Conservation (phyloP, 2,797 vertebrate species). For the Anabas testudineus region DNA sequence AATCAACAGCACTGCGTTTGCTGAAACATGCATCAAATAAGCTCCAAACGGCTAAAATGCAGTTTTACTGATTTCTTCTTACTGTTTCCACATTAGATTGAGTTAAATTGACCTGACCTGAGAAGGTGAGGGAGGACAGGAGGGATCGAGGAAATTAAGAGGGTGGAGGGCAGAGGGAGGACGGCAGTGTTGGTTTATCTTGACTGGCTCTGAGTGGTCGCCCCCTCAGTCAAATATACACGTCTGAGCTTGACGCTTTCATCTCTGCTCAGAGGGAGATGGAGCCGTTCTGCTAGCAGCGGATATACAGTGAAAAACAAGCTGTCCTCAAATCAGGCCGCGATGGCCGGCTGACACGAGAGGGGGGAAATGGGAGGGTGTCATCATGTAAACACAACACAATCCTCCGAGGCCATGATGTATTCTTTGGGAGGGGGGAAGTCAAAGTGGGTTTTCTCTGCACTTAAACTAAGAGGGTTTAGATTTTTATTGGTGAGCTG, state of each 20-base stretch:
- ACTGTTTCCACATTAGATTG: not conserved
- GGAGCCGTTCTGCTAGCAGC: constrained; percentile 44
- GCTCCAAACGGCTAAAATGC: no score
- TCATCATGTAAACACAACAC: constrained; percentile 68
- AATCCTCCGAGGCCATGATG: constrained; percentile 59
- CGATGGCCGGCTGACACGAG: constrained; percentile 50
- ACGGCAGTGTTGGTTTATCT: constrained; percentile 72
- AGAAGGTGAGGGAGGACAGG: not conserved
- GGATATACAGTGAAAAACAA: constrained; percentile 65
- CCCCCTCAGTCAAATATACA: constrained; percentile 69
- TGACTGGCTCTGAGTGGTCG: constrained; percentile 66
- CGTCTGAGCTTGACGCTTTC: constrained; percentile 66
- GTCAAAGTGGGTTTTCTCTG: constrained; percentile 9
- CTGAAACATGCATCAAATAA: no score
- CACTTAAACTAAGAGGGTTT: not conserved
- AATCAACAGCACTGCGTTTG: no score
- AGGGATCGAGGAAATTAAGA: constrained; percentile 6
- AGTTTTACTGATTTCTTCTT: no score
- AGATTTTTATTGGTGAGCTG: not conserved
- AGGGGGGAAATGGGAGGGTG: constrained; percentile 60
- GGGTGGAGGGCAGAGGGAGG: constrained; percentile 19
- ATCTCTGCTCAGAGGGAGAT: constrained; percentile 48
- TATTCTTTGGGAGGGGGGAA: constrained; percentile 33
- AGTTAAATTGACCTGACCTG: constrained; percentile 24
- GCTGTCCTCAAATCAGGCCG: constrained; percentile 48